These are phyloP conservation scores for Himalopsyche anomala DNA, from an alignment of 2,888 invertebrate species.

Conservation along the genomic window DNA sequence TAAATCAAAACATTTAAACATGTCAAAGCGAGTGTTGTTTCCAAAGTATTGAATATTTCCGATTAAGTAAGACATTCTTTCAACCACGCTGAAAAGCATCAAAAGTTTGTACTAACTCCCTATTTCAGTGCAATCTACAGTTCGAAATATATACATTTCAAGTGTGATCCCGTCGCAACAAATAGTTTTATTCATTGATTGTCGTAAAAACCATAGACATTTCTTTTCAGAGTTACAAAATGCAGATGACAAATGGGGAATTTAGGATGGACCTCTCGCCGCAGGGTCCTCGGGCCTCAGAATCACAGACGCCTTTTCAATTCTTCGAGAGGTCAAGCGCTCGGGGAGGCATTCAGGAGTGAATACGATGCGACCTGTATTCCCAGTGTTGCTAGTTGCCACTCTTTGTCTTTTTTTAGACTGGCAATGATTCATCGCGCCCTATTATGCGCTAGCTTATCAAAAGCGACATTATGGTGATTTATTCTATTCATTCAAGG, in stretches of 20 bases:
- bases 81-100: too few relatives aligned
- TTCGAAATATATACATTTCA: background rate
- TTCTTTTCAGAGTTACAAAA: conserved; percentile 52
- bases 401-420: conserved; percentile 53
- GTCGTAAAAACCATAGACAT: conserved; percentile 59
- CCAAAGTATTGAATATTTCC: too few relatives aligned
- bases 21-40: too few relatives aligned
- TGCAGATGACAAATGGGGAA: conserved; percentile 54
- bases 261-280: conserved; percentile 49
- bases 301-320: conserved; percentile 50
- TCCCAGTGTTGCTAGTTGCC: conserved; percentile 15
- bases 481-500: conserved; percentile 53
- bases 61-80: too few relatives aligned
- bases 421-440: conserved; percentile 53
- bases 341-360: conserved; percentile 48
- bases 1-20: too few relatives aligned
- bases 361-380: background rate
- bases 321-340: conserved; percentile 51
- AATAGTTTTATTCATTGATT: conserved; percentile 59
- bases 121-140: background rate
- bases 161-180: conserved; percentile 19
- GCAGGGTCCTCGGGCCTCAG: conserved; percentile 44
- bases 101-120: background rate
- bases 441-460: conserved; percentile 41
- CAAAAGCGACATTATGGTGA: conserved; percentile 45